Conservation (phyloP, 2,797 vertebrate species). For the Lophotriccus pileatus region DNA sequence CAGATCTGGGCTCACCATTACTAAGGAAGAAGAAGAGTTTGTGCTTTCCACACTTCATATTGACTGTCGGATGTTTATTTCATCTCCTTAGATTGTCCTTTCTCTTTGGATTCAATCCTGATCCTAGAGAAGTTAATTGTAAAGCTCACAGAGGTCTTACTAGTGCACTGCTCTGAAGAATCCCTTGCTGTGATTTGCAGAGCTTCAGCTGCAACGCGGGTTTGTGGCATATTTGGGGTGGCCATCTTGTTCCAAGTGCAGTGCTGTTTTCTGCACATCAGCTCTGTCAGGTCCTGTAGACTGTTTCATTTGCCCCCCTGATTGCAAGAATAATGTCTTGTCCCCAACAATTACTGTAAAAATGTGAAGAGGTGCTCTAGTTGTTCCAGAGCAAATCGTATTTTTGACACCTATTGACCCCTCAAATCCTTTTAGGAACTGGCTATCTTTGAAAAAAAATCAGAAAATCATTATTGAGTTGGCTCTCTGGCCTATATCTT, state of each 20-base stretch:
- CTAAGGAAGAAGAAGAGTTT: background rate
- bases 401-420: background rate
- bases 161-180: background rate
- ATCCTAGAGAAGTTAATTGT: background rate
- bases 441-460: background rate
- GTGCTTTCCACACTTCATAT: background rate
- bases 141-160: background rate
- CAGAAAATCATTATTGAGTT: background rate
- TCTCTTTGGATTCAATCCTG: background rate
- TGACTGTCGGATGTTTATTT: background rate
- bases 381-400: background rate
- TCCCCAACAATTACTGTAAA: background rate
- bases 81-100: background rate
- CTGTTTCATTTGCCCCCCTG: background rate
- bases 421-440: background rate
- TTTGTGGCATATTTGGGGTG: background rate
- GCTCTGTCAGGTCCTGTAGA: background rate
- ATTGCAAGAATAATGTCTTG: background rate
- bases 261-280: background rate
- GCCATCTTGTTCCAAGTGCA: background rate
- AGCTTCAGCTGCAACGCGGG: background rate
- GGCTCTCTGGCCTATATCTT: background rate
- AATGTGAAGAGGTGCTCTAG: background rate
- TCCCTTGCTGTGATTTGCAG: background rate
- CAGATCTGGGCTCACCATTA: background rate